These are phyloP conservation scores for Mastomys coucha DNA, from an alignment of 2,113 vertebrate genomes.

Conservation along the genomic window DNA sequence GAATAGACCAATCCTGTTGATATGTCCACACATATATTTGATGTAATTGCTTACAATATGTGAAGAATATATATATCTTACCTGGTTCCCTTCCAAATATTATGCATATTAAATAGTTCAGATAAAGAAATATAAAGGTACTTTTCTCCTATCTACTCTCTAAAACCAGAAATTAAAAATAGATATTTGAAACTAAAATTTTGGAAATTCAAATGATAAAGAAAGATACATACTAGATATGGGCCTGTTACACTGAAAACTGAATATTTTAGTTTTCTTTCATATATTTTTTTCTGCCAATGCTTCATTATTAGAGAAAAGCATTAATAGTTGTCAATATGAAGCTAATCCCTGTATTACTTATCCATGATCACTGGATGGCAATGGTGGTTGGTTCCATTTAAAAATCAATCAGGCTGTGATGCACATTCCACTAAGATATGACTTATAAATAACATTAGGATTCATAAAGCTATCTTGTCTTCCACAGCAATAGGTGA, in stretches of 20 bases:
- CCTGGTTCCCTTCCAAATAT: background rate
- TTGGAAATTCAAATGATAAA: slow-evolving; percentile 4
- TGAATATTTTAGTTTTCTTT: background rate
- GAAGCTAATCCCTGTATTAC: background rate
- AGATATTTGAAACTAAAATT: background rate
- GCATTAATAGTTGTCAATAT: background rate
- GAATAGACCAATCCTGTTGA: background rate
- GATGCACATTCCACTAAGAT: background rate
- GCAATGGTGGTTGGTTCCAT: slow-evolving; percentile 15
- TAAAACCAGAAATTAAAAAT: background rate
- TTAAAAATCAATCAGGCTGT: slow-evolving; percentile 41
- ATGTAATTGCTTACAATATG: background rate
- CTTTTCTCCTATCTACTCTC: background rate
- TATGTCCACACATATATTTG: background rate
- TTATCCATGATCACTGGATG: background rate
- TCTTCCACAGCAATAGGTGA: slow-evolving; percentile 50
- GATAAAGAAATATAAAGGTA: background rate
- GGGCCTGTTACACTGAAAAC: background rate
- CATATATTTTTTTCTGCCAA: background rate
- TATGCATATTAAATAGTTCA: background rate
- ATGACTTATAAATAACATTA: slow-evolving; percentile 39
- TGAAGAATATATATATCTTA: background rate
- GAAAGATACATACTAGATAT: background rate
- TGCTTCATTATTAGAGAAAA: background rate
- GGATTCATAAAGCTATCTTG: background rate